Percentiles rank a stretch among this genome's conserved stretches.
phyloP scores from a whole-genome alignment of 2,888 invertebrate species.

The Pseudolycoriella hygida region DNA sequence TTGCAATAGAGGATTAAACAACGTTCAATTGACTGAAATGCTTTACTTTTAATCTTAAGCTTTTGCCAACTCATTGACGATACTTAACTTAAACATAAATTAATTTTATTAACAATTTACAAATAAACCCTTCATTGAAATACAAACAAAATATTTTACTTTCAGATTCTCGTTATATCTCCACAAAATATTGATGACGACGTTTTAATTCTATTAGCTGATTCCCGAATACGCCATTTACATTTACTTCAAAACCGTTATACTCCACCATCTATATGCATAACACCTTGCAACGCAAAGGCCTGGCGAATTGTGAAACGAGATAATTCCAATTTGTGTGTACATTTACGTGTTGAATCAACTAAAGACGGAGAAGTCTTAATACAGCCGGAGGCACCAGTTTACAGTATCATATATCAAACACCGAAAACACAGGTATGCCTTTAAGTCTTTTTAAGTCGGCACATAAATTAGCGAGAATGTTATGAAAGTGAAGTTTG shows the following conservation, averaged over 20 bases:
- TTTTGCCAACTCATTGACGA: too few relatives aligned
- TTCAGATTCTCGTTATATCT: conserved; percentile 41
- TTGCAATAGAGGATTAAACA: too few relatives aligned
- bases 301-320: conserved; percentile 32
- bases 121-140: too few relatives aligned
- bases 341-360: conserved; percentile 50
- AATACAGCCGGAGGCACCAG: conserved; percentile 52
- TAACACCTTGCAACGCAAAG: conserved; percentile 31
- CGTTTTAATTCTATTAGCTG: conserved; percentile 45
- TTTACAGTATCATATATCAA: conserved; percentile 43
- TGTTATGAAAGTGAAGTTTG: too few relatives aligned
- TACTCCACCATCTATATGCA: conserved; percentile 36
- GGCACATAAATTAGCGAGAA: too few relatives aligned
- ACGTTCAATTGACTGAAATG: too few relatives aligned
- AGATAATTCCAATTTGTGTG: conserved; percentile 41
- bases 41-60: too few relatives aligned
- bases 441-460: conserved; percentile 2
- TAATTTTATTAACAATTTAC: too few relatives aligned
- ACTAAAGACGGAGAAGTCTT: conserved; percentile 38
- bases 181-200: conserved; percentile 63
- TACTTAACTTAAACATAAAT: too few relatives aligned
- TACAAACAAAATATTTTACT: not conserved
- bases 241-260: conserved; percentile 58
- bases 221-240: conserved; percentile 41
- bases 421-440: conserved; percentile 40